A percentile compares a stretch with the other conserved stretches of the same genome.
phyloP scores from a whole-genome alignment of 1,140 invertebrate species.

The Lasioglossum baleicum region DNA sequence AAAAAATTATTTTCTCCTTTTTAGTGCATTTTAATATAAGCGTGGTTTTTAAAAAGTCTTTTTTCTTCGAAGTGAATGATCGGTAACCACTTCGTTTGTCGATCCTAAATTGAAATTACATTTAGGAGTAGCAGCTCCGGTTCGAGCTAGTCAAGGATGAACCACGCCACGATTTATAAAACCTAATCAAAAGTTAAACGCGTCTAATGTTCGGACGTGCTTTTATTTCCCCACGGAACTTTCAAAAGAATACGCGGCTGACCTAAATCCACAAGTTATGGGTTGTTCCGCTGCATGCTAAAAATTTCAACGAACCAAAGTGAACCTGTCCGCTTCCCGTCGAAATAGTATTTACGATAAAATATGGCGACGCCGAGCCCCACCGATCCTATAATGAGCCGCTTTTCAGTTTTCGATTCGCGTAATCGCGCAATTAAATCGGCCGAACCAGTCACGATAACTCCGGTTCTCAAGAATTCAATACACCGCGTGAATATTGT shows the following conservation, averaged over 20 bases:
- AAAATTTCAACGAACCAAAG: slow-evolving; percentile 28
- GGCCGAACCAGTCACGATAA: too few species aligned
- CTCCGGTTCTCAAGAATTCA: too few species aligned
- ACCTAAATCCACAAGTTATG: slow-evolving; percentile 25
- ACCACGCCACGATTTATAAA: slow-evolving; percentile 10
- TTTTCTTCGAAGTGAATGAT: not conserved
- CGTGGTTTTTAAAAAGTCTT: too few species aligned
- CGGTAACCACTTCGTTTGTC: too few species aligned
- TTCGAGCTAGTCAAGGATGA: not conserved
- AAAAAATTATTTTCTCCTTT: too few species aligned
- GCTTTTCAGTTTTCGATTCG: too few species aligned
- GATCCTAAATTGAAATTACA: too few species aligned
- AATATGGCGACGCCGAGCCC: not conserved
- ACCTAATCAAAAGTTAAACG: slow-evolving; percentile 28
- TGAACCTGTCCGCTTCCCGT: not conserved
- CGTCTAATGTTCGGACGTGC: slow-evolving; percentile 17
- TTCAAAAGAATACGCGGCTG: slow-evolving; percentile 21
- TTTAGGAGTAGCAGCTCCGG: too few species aligned
- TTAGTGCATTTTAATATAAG: too few species aligned
- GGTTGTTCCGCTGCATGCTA: slow-evolving; percentile 29
- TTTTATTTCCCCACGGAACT: slow-evolving; percentile 24
- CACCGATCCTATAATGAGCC: too few species aligned
- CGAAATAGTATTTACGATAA: slow-evolving; percentile 26
- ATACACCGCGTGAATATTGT: too few species aligned
- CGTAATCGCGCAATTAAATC: too few species aligned